Percentiles rank a stretch among this genome's conserved stretches.
These are phyloP conservation scores for Morone saxatilis DNA, from an alignment of 2,113 vertebrate species.

Conservation along the genomic window DNA sequence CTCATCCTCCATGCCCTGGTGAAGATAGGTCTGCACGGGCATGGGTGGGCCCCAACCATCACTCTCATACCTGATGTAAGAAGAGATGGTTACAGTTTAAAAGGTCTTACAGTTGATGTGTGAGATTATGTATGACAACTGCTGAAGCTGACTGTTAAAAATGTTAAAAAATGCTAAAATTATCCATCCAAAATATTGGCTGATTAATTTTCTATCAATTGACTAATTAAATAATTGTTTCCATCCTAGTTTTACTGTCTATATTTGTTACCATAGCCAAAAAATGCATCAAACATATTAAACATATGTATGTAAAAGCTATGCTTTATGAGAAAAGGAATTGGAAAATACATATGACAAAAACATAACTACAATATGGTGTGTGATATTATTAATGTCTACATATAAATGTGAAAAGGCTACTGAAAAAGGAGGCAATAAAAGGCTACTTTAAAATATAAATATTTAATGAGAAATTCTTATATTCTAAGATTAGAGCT, in stretches of 20 bases:
- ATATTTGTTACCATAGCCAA: background rate
- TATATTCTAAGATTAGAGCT: constrained; percentile 1
- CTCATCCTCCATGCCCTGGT: constrained; percentile 98
- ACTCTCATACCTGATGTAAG: constrained; percentile 91
- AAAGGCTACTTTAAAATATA: background rate
- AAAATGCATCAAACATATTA: too few species aligned
- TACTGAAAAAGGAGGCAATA: background rate
- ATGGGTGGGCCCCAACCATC: constrained; percentile 96
- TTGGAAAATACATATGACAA: background rate
- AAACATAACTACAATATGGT: background rate
- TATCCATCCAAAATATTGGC: background rate
- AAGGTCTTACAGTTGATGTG: background rate
- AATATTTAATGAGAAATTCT: constrained; percentile 3
- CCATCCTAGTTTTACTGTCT: background rate
- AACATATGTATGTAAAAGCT: background rate
- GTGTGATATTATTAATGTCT: background rate
- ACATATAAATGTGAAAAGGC: background rate
- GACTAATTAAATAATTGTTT: background rate
- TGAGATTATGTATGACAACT: background rate
- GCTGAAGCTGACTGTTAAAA: too few species aligned
- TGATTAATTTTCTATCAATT: background rate
- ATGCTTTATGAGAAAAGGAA: constrained; percentile 9
- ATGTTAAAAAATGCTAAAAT: too few species aligned
- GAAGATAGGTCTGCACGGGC: constrained; percentile 96
- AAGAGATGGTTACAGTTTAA: background rate